Conservation (phyloP, 2,888 invertebrate species). For the Allolobophora icterica region DNA sequence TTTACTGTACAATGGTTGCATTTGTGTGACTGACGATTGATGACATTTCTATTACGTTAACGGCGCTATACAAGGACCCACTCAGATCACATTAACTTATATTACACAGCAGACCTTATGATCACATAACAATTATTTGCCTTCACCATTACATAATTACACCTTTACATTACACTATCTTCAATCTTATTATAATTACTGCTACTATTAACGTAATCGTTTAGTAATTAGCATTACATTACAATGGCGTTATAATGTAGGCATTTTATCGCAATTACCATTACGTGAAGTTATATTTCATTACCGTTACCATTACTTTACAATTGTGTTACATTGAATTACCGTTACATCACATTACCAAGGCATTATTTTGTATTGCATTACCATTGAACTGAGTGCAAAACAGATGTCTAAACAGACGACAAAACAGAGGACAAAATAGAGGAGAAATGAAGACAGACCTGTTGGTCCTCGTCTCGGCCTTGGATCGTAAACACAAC, state of each 20-base stretch:
- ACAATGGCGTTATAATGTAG: neutral
- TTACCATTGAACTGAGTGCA: neutral
- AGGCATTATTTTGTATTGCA: neutral
- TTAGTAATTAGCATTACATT: neutral
- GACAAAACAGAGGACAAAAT: neutral
- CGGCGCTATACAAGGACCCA: too few relatives aligned
- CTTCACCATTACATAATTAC: neutral
- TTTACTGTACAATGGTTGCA: too few relatives aligned
- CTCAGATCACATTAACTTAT: too few relatives aligned
- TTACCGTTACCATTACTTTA: neutral
- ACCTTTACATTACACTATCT: neutral
- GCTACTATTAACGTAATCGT: neutral
- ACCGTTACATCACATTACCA: neutral
- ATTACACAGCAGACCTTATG: neutral
- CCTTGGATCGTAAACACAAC: constrained; percentile 44
- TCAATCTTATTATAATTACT: neutral
- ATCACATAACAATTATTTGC: neutral
- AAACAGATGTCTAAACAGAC: neutral
- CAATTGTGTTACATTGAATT: neutral
- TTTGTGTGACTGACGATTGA: too few relatives aligned
- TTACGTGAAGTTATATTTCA: neutral
- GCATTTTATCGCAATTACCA: too few relatives aligned
- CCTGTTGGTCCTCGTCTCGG: constrained; percentile 46
- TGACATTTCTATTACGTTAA: too few relatives aligned
- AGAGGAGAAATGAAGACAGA: neutral